Evolutionary conservation across 2,113 vertebrate genomes (phyloP).

Genomic region (Vicugna pacos): DNA sequence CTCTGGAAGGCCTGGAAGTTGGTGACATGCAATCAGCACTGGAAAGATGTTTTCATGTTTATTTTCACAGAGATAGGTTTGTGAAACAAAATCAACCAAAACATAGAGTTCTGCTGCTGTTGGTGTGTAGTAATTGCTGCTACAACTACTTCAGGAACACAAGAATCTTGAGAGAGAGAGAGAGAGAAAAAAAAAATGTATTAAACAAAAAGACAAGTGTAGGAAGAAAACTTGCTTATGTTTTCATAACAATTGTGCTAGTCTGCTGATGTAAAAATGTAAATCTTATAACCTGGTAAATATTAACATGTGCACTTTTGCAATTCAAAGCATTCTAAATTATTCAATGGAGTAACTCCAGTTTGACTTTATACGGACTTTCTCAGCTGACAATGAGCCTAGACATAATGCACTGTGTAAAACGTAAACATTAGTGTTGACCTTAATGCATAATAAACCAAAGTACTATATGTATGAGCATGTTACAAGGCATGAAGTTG

Average conservation of each 20-base stretch:
- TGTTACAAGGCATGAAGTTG: background rate
- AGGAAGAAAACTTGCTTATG: background rate
- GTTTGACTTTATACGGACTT: background rate
- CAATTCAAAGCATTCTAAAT: background rate
- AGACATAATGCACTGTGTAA: conserved; percentile 4
- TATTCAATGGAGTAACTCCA: conserved; percentile 46
- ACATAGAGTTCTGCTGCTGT: background rate
- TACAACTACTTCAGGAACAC: background rate
- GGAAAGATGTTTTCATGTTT: background rate
- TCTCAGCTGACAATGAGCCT: background rate
- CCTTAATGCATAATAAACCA: conserved; percentile 10
- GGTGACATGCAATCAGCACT: background rate
- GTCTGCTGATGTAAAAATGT: background rate
- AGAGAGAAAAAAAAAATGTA: background rate
- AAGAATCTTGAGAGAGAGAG: background rate
- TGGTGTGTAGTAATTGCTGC: background rate
- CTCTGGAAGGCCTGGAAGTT: conserved; percentile 6
- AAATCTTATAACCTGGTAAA: background rate
- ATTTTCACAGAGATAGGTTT: background rate
- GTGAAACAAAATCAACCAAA: background rate
- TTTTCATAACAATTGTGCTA: background rate
- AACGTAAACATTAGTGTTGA: background rate
- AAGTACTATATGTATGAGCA: background rate
- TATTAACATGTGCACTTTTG: background rate
- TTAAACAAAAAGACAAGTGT: conserved; percentile 26